Conservation (phyloP, 2,888 invertebrate species). For the Auanema freiburgensis region DNA sequence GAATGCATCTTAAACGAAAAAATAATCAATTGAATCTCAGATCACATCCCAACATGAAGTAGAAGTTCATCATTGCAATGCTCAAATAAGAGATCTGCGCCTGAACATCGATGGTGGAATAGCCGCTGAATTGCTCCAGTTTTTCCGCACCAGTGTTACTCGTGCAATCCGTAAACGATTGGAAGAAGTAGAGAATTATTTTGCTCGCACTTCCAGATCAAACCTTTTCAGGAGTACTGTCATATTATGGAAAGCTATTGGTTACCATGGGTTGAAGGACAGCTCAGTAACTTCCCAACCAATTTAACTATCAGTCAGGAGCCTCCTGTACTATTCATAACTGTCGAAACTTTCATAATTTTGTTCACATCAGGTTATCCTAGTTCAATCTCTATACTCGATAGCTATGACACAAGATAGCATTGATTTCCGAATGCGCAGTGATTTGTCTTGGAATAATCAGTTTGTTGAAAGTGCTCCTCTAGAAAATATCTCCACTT, state of each 20-base stretch:
- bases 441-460: slow-evolving; percentile 44
- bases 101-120: slow-evolving; percentile 36
- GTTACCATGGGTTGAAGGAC: slow-evolving; percentile 57
- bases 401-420: slow-evolving; percentile 47
- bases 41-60: slow-evolving; percentile 50
- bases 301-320: slow-evolving; percentile 43
- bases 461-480: slow-evolving; percentile 44
- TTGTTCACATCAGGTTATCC: slow-evolving; percentile 29
- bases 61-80: slow-evolving; percentile 54
- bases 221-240: slow-evolving; percentile 50
- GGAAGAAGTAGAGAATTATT: slow-evolving; percentile 45
- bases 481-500: slow-evolving; percentile 30
- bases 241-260: slow-evolving; percentile 50
- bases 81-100: slow-evolving; percentile 48
- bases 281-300: slow-evolving; percentile 53
- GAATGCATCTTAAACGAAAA: not conserved
- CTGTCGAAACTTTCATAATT: not conserved
- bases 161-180: slow-evolving; percentile 46
- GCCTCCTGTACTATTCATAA: slow-evolving; percentile 32
- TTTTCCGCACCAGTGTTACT: slow-evolving; percentile 53
- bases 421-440: slow-evolving; percentile 53
- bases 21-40: slow-evolving; percentile 15
- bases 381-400: slow-evolving; percentile 50
- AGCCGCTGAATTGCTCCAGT: slow-evolving; percentile 52
- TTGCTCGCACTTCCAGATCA: not conserved